These are phyloP conservation scores for Zosterops lateralis DNA, from an alignment of 2,113 vertebrate genomes.

Conservation along the genomic window DNA sequence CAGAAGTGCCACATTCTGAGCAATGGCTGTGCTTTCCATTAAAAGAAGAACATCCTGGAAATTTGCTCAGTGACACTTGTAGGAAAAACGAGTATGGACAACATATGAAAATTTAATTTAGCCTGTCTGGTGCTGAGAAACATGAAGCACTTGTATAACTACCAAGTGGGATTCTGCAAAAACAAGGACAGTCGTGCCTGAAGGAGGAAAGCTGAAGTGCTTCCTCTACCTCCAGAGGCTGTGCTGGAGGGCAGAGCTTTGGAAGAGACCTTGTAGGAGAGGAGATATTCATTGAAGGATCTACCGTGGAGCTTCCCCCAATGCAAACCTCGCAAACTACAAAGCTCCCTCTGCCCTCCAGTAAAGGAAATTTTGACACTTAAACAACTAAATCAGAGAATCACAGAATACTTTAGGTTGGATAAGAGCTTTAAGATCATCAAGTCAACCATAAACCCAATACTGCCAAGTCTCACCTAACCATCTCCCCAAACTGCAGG, in stretches of 20 bases:
- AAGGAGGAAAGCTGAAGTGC: neutral
- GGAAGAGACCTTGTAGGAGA: neutral
- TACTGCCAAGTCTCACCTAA: neutral
- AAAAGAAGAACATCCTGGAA: neutral
- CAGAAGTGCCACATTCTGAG: neutral
- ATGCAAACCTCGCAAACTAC: neutral
- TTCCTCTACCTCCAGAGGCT: neutral
- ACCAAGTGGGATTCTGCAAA: neutral
- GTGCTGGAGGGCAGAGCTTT: neutral
- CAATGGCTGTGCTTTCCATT: neutral
- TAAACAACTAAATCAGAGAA: neutral
- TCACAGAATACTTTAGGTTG: neutral
- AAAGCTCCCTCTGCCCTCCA: neutral
- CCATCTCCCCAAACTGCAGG: neutral
- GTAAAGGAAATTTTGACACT: neutral
- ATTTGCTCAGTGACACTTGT: neutral
- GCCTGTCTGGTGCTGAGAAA: neutral
- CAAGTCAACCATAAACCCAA: neutral
- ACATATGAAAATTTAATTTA: conserved; percentile 17
- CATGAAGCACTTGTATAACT: neutral
- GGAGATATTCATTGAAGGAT: neutral
- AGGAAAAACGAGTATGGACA: neutral
- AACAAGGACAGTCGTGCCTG: neutral
- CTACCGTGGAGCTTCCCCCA: neutral
- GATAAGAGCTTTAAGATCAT: neutral